Evolutionary conservation across 2,888 invertebrate species (phyloP), one percentile per base, ranked within the genome.

Genomic region (Melangyna quadrimaculata): DNA sequence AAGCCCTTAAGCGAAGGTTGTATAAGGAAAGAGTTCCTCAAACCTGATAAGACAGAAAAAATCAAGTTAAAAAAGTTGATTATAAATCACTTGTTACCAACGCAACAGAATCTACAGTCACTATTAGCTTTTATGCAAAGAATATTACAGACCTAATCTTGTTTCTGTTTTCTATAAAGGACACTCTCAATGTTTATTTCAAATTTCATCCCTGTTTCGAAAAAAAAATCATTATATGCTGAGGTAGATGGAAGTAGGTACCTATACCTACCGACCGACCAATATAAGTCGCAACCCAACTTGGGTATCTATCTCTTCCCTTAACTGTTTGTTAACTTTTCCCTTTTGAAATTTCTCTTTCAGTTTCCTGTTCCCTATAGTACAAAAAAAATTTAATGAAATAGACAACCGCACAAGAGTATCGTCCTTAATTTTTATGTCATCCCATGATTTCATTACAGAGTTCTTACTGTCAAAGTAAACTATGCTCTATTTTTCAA

Each of bases 361-460:
- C 75, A 67, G 3, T 45, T 67, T 12, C 27, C 19, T 32, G 14
- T 48, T 83, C 40, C 79, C 70, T 65, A 63, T 45, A 82, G 10
- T 6, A 35, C 40, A 61, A 22, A 35, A 59, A 1, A 22, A 3
- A 5, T 29, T 17, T n/a, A 8, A 29, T n/a, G 32, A 29, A 29
- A 17, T 19, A 71, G 32, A 45, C n/a, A 10, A 22, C n/a, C 24
- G n/a, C 63, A 24, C 22, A 65, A 65, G 29, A 29, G 61, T 27
- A 37, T n/a, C 63, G 37, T 73, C 14, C 80, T 86, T 61, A 45
- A 48, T 24, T 59, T 24, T 86, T 67, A 80, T 86, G 84, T 32
- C 63, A 86, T 80, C 84, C 84, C 84, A 86, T 61, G 69, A 80
- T 63, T 86, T n/a, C 81, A 63, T 86, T 86, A 86, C 84, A 86